phyloP scores from a whole-genome alignment of 2,888 invertebrate species.

The Drosophila multiciliata region DNA sequence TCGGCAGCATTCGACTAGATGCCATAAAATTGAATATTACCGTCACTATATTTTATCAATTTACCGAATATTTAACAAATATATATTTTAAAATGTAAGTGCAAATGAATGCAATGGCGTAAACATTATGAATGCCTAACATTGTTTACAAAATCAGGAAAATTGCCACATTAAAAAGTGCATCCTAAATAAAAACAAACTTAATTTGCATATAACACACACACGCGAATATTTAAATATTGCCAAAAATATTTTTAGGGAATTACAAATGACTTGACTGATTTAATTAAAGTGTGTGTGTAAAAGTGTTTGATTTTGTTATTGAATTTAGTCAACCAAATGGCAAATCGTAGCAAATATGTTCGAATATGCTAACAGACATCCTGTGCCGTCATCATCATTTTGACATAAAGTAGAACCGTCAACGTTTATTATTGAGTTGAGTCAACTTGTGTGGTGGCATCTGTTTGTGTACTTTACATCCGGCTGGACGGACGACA shows the following conservation, averaged over 20 bases:
- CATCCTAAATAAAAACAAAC: conserved; percentile 8
- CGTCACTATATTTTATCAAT: conserved; percentile 11
- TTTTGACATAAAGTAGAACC: conserved; percentile 52
- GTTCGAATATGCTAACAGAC: not conserved
- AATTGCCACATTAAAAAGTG: conserved; percentile 2
- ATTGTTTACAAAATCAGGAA: conserved; percentile 13
- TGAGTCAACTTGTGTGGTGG: conserved; percentile 1
- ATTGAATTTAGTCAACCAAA: conserved; percentile 20
- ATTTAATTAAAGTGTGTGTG: not conserved
- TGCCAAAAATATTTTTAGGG: not conserved
- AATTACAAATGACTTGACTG: not conserved
- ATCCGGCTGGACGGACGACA: conserved; percentile 31
- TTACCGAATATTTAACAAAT: conserved; percentile 3
- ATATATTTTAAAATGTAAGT: conserved; percentile 23
- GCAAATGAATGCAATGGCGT: conserved; percentile 27
- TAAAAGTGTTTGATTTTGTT: conserved; percentile 15
- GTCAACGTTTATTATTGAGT: conserved; percentile 42
- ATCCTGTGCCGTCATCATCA: conserved; percentile 36
- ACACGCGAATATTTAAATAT: not conserved
- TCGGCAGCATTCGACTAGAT: not conserved
- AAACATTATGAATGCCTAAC: conserved; percentile 17
- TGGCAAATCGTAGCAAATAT: conserved; percentile 22
- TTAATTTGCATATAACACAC: not conserved
- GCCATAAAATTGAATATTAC: not conserved
- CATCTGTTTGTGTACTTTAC: conserved; percentile 19